Conservation (phyloP, 2,888 invertebrate species). For the Vannuccia rotundouncinata region DNA sequence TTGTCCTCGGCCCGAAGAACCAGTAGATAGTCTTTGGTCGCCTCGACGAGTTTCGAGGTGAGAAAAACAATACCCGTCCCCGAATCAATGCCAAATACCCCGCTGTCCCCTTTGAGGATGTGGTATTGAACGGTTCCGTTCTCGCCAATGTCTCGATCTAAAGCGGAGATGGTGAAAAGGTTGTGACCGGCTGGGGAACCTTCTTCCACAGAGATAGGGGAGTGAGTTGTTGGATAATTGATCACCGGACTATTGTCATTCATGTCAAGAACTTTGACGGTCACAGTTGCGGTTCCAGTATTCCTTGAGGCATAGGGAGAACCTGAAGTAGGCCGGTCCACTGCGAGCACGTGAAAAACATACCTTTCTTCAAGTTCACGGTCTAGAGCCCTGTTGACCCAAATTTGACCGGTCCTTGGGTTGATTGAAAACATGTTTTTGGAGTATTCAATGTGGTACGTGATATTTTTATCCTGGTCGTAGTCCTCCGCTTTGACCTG, state of each 20-base stretch:
- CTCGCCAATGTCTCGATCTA: conserved; percentile 31
- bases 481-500: conserved; percentile 34
- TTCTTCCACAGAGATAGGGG: conserved; percentile 19
- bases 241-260: conserved; percentile 36
- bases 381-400: conserved; percentile 29
- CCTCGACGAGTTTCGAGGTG: not conserved
- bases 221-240: conserved; percentile 5
- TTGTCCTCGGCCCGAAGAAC: not conserved
- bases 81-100: conserved; percentile 2
- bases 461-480: conserved; percentile 28
- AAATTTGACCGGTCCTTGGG: conserved; percentile 12
- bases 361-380: conserved; percentile 22
- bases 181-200: conserved; percentile 13
- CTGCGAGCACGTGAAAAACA: conserved; percentile 17
- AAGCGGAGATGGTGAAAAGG: conserved; percentile 28
- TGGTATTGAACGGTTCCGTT: conserved; percentile 35
- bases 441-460: conserved; percentile 29
- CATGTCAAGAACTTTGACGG: conserved; percentile 19
- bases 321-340: not conserved
- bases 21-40: not conserved
- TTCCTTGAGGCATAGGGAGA: not conserved
- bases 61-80: conserved; percentile 3
- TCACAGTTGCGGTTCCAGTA: conserved; percentile 35
- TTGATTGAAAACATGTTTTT: conserved; percentile 12
- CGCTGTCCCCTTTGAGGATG: not conserved